Evolutionary conservation across 2,113 vertebrate species (phyloP).

Genomic region (Alces alces): DNA sequence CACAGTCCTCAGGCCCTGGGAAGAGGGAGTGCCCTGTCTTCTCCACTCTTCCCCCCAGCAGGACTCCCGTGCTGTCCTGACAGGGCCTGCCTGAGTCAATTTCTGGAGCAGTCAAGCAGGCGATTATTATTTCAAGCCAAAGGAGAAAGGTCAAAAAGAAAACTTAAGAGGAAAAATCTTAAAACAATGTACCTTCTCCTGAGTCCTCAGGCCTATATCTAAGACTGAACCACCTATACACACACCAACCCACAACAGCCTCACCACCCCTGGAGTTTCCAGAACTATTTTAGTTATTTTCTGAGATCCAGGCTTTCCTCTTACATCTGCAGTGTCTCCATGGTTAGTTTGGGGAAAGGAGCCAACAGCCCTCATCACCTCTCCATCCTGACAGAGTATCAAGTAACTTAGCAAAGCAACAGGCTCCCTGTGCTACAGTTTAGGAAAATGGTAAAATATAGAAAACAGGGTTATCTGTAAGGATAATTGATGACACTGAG

Average conservation of each 20-base stretch:
- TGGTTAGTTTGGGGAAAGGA: neutral
- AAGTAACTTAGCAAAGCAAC: neutral
- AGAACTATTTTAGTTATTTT: neutral
- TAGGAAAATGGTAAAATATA: neutral
- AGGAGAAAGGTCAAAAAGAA: constrained; percentile 17
- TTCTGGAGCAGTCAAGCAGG: neutral
- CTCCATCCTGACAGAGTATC: neutral
- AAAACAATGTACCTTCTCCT: neutral
- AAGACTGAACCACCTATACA: neutral
- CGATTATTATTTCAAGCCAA: neutral
- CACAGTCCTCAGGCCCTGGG: neutral
- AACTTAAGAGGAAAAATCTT: neutral
- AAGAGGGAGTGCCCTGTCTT: neutral
- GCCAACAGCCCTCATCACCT: neutral
- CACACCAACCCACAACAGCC: neutral
- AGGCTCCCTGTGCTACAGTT: neutral
- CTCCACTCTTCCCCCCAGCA: neutral
- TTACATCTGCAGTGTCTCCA: neutral
- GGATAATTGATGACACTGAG: neutral
- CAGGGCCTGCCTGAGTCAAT: neutral
- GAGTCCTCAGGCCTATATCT: neutral
- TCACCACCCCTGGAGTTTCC: neutral
- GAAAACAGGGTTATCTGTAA: neutral
- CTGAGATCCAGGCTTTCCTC: neutral
- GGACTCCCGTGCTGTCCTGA: neutral